Conservation (phyloP, 2,113 vertebrate genomes). For the Corythaeola cristata region DNA sequence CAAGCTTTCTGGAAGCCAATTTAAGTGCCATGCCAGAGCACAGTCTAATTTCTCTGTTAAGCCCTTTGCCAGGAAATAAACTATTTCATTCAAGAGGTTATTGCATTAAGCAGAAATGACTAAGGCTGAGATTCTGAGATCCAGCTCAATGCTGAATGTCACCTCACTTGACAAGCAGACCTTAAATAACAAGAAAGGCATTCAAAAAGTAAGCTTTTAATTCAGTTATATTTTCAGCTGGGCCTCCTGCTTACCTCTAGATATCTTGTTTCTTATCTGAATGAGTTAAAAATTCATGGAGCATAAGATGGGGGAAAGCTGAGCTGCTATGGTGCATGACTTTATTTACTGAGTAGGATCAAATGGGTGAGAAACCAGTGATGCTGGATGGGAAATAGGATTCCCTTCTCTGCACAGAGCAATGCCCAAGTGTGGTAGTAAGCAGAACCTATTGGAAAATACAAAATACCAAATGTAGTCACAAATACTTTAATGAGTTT, state of each 20-base stretch:
- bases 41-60: slow-evolving; percentile 52
- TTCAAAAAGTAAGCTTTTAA: slow-evolving; percentile 6
- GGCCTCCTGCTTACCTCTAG: neutral
- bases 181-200: slow-evolving; percentile 28
- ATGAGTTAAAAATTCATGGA: neutral
- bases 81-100: slow-evolving; percentile 59
- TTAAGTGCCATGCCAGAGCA: slow-evolving; percentile 52
- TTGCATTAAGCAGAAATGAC: slow-evolving; percentile 58
- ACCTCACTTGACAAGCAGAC: slow-evolving; percentile 30
- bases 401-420: neutral
- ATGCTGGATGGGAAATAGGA: neutral
- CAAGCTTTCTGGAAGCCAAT: slow-evolving; percentile 57
- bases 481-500: slow-evolving; percentile 14
- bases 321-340: neutral
- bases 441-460: neutral
- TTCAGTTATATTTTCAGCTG: neutral
- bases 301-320: neutral
- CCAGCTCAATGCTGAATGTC: slow-evolving; percentile 32
- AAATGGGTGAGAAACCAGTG: neutral
- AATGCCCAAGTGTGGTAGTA: neutral
- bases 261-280: slow-evolving; percentile 23
- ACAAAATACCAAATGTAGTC: neutral
- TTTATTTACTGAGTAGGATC: neutral
- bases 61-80: slow-evolving; percentile 60
- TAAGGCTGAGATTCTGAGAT: slow-evolving; percentile 26